Evolutionary conservation across 2,797 vertebrate genomes (phyloP).

Genomic region (Malacoctenus gilli): DNA sequence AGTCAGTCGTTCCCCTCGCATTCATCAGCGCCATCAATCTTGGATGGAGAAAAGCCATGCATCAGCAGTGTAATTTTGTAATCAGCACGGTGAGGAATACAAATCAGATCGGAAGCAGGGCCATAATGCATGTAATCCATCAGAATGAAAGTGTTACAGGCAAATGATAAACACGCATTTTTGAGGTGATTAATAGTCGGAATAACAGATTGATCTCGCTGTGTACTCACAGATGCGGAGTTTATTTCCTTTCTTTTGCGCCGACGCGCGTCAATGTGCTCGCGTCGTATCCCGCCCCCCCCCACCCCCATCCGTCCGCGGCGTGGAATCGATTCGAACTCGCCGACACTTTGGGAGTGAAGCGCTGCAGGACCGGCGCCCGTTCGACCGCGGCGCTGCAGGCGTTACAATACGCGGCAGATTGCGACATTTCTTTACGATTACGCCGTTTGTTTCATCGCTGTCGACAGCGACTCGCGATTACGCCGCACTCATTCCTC

Average conservation of each 20-base stretch:
- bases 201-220: slow-evolving; percentile 70
- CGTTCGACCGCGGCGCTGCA: slow-evolving; percentile 27
- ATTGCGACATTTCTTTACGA: slow-evolving; percentile 56
- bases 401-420: slow-evolving; percentile 47
- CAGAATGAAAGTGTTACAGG: slow-evolving; percentile 72
- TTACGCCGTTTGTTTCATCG: slow-evolving; percentile 57
- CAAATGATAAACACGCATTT: slow-evolving; percentile 78
- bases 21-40: slow-evolving; percentile 76
- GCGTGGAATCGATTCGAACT: slow-evolving; percentile 47
- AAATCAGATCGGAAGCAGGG: slow-evolving; percentile 76
- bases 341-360: slow-evolving; percentile 44
- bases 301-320: too few relatives aligned
- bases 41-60: slow-evolving; percentile 72
- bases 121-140: slow-evolving; percentile 80
- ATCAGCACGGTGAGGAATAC: slow-evolving; percentile 77
- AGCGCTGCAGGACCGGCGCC: slow-evolving; percentile 25
- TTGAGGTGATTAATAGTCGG: slow-evolving; percentile 78
- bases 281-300: slow-evolving; percentile 34
- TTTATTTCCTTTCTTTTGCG: slow-evolving; percentile 43
- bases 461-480: slow-evolving; percentile 44
- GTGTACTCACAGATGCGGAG: slow-evolving; percentile 41
- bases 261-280: slow-evolving; percentile 18
- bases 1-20: slow-evolving; percentile 49
- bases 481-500: slow-evolving; percentile 27
- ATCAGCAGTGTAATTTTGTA: slow-evolving; percentile 81